phyloP scores from a whole-genome alignment of 2,888 invertebrate genomes.

The Neocrepidodera transversa region DNA sequence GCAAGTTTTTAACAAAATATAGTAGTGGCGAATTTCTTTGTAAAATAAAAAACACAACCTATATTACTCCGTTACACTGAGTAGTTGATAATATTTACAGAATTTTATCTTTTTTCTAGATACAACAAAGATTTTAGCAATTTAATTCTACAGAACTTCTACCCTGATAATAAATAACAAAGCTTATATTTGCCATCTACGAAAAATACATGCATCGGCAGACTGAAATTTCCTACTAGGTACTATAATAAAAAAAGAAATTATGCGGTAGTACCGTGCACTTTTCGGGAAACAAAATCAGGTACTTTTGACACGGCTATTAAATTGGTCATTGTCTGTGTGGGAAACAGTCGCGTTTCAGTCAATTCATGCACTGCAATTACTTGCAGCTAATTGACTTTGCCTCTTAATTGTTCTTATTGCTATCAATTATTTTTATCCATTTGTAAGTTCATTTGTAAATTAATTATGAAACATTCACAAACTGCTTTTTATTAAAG shows the following conservation, averaged over 20 bases:
- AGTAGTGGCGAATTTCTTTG: too few species aligned
- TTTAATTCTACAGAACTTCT: too few species aligned
- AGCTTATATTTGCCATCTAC: too few species aligned
- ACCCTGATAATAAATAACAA: too few species aligned
- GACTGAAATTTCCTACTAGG: neutral
- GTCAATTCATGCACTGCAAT: slow-evolving; percentile 39
- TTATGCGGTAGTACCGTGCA: slow-evolving; percentile 9
- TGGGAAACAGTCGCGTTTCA: slow-evolving; percentile 50
- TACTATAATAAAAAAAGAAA: neutral
- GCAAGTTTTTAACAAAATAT: too few species aligned
- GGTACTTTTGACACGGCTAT: slow-evolving; percentile 27
- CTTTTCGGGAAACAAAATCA: slow-evolving; percentile 16
- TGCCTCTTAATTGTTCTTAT: slow-evolving; percentile 36
- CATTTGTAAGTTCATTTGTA: slow-evolving; percentile 10
- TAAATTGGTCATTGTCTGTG: slow-evolving; percentile 39
- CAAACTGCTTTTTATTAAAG: neutral
- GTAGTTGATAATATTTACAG: too few species aligned
- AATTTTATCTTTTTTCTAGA: too few species aligned
- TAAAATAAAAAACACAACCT: too few species aligned
- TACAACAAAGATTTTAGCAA: too few species aligned
- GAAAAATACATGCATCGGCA: too few species aligned
- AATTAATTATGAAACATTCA: slow-evolving; percentile 13
- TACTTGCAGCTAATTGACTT: slow-evolving; percentile 33
- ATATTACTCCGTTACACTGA: too few species aligned
- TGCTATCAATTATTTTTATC: slow-evolving; percentile 36